Base-by-base conservation (phyloP, 2,888 invertebrate species). In the Gymnoscelis rufifasciata region DNA sequence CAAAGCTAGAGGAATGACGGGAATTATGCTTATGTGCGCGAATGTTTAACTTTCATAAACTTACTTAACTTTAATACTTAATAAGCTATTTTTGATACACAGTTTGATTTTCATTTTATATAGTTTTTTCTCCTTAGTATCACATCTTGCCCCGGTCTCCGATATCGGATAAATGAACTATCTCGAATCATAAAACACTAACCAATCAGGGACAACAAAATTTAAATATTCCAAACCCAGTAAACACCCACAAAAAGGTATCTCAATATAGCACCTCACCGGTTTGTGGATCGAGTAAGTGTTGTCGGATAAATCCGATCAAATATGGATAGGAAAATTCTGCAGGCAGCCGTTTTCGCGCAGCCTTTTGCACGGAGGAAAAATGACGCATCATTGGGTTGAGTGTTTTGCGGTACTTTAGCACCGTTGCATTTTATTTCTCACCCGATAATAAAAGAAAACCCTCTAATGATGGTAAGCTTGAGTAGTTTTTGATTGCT, bases 291-390 rank as follows among this genome's bases (percentile, higher is more conserved):
- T 57, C 54, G 57, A 51, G 62, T 63, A 70, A 73, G 71, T 72
- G 73, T 76, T 72, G 74, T 69, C 59, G 68, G 56, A 66, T 71
- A 77, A 77, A 78, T 74, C 71, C 73, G 73, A 69, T 76, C 72
- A 76, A 78, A 78, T 72, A 77, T 77, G 75, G 62, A 76, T 71
- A 64, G 69, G 60, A 59, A 76, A 71, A 74, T 71, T 71, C 66
- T 60, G 60, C 64, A 55, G 64, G 60, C 62, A 64, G 57, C 62
- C 64, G 59, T 59, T 62, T 69, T 62, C 60, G 63, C 59, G 59
- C 64, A 66, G 63, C 62, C 62, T 69, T 74, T 71, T 70, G 64
- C 71, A 62, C 58, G 48, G 45, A 58, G 54, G 56, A 60, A 62
- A 66, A 66, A 59, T 60, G 61, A 63, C 59, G 63, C 66, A 61